Conservation (phyloP, 2,888 invertebrate species). For the Rhopalosiphum nymphaeae region DNA sequence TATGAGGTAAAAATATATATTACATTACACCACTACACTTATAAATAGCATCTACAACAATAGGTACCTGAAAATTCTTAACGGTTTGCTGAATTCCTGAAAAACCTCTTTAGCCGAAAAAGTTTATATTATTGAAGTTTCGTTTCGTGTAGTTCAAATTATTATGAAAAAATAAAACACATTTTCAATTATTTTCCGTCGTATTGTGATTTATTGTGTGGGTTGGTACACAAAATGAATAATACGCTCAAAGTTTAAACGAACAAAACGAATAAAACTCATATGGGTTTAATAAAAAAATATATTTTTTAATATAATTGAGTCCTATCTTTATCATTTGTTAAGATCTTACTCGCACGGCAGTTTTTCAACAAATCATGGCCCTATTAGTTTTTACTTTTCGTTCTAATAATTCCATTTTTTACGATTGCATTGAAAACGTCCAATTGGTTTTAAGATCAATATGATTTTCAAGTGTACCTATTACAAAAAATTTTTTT, state of each 20-base stretch:
- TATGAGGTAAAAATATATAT: background rate
- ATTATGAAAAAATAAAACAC: background rate
- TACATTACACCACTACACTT: background rate
- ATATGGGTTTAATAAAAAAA: background rate
- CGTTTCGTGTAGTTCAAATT: background rate
- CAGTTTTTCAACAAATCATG: background rate
- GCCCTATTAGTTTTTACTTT: background rate
- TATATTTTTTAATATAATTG: background rate
- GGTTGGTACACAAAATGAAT: background rate
- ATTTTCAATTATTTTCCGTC: conserved; percentile 15
- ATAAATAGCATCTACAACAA: background rate
- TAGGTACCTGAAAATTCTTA: background rate
- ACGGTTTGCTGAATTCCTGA: conserved; percentile 13
- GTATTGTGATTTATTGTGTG: background rate
- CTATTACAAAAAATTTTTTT: background rate
- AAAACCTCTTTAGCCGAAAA: conserved; percentile 6
- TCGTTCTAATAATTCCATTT: background rate
- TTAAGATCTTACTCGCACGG: background rate
- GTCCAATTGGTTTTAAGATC: conserved; percentile 11
- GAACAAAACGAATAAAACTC: background rate
- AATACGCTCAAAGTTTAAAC: background rate
- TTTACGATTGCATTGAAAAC: background rate
- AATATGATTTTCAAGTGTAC: background rate
- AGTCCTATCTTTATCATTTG: background rate
- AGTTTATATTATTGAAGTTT: conserved; percentile 2